Evolutionary conservation across 1,140 invertebrate genomes (phyloP).

Genomic region (Contarinia nasturtii): DNA sequence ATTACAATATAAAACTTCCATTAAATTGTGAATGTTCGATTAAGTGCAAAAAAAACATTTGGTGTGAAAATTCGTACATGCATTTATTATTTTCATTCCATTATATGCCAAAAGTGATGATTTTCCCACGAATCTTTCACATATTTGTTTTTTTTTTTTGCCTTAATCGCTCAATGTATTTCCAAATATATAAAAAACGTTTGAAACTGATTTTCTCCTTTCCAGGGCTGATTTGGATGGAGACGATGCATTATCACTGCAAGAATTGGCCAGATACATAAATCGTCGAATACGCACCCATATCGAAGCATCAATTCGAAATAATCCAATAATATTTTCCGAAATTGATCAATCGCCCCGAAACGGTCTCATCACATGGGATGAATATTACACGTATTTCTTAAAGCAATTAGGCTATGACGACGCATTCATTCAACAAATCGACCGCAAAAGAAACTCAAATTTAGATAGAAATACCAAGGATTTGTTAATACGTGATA

Average conservation of each 20-base stretch:
- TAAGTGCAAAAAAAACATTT: no score
- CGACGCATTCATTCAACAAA: conserved; percentile 39
- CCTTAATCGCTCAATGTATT: not conserved
- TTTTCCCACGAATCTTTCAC: not conserved
- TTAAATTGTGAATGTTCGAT: no score
- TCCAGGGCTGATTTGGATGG: conserved; percentile 45
- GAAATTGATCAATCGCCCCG: conserved; percentile 49
- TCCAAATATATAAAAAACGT: not conserved
- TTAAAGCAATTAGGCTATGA: conserved; percentile 43
- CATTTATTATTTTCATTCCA: not conserved
- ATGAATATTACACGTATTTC: conserved; percentile 59
- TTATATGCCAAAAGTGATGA: not conserved
- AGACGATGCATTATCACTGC: conserved; percentile 36
- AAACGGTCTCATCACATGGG: conserved; percentile 62
- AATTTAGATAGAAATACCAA: conserved; percentile 21
- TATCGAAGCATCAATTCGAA: conserved; percentile 45
- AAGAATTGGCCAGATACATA: conserved; percentile 54
- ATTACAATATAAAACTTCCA: no score
- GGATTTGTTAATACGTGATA: conserved; percentile 40
- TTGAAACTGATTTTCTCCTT: conserved; percentile 3
- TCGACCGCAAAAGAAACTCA: conserved; percentile 40
- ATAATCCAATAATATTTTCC: conserved; percentile 53
- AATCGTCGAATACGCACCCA: conserved; percentile 52
- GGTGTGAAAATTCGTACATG: no score
- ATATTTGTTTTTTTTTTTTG: not conserved